Evolutionary conservation across 2,113 vertebrate genomes (phyloP).

Genomic region (Psammodynastes pulverulentus): DNA sequence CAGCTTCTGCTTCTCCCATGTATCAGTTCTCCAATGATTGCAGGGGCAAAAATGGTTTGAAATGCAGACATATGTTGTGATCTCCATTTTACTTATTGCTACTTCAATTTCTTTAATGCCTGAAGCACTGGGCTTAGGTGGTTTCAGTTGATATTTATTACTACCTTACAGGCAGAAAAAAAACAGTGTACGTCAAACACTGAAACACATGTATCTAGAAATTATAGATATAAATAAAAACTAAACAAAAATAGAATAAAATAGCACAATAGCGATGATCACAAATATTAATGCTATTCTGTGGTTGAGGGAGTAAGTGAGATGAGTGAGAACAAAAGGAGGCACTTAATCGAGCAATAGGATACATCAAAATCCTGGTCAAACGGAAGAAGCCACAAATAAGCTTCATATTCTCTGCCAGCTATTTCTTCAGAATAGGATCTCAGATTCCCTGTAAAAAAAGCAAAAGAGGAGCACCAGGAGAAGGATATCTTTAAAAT

Average conservation of each 20-base stretch:
- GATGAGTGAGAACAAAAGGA: not conserved
- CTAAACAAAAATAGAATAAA: not conserved
- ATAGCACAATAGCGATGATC: not conserved
- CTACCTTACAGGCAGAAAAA: not conserved
- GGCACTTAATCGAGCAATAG: not conserved
- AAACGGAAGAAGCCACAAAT: not conserved
- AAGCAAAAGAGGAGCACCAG: not conserved
- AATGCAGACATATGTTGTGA: not conserved
- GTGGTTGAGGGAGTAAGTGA: not conserved
- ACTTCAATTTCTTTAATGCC: not conserved
- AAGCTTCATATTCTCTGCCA: not conserved
- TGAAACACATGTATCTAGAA: not conserved
- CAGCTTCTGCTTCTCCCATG: not conserved
- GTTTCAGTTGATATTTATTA: not conserved
- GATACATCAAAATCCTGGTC: not conserved
- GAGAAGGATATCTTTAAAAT: not conserved
- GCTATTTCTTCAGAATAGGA: not conserved
- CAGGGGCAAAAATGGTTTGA: not conserved
- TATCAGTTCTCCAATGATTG: not conserved
- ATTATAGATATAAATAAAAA: not conserved
- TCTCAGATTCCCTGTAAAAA: not conserved
- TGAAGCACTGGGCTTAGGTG: not conserved
- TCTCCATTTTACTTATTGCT: not conserved
- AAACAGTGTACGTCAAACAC: not conserved
- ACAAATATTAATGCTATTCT: not conserved